Evolutionary conservation across 2,888 invertebrate genomes (phyloP), one percentile per base, ranked within the genome.

Genomic region (Plebejus melissa): DNA sequence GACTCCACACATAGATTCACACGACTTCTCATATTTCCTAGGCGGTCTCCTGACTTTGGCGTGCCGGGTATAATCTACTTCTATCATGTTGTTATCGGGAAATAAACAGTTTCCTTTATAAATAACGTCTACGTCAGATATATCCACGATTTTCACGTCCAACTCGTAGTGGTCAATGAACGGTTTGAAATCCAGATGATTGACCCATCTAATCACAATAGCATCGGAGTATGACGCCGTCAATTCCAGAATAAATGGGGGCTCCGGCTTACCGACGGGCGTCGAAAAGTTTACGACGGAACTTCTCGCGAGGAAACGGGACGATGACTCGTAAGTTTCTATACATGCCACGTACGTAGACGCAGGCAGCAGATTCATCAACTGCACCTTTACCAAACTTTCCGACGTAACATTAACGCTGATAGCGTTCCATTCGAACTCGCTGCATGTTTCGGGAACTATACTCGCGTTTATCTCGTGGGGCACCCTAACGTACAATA

Each of bases 371-470:
- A 93, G 80, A 32, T 83, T 80, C 36, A 81, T 81, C 0, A 93
- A 80, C 70, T 85, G 78, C 1, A 87, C 81, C 16, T 81, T 76
- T 11, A 82, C 84, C 60, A 79, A 76, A n/a, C 83, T 77, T 16
- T 83, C 82, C 22, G 76, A 80, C 22, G 78, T 78, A 38, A 80
- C 80, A 4, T 82, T 82, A 7, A 86, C 82, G 77, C 83, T 85
- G 16, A 86, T 81, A 70, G 86, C 83, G 69, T 85, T 81, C 93
- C 93, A 93, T 82, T 93, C 89, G 1, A 85, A 86, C 69, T 90
- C 86, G 74, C 90, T 91, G 77, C 92, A 93, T 3, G 85, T 86
- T 80, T 93, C 92, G 36, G 93, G 91, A 28, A 89, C 86, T 50
- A 87, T 81, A 2, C 82, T 80, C 13, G 82, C 81, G 32, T 83